A percentile compares a stretch with the other conserved stretches of the same genome.
Conservation (phyloP, 2,888 invertebrate genomes). For the Rhamnusium bicolor region DNA sequence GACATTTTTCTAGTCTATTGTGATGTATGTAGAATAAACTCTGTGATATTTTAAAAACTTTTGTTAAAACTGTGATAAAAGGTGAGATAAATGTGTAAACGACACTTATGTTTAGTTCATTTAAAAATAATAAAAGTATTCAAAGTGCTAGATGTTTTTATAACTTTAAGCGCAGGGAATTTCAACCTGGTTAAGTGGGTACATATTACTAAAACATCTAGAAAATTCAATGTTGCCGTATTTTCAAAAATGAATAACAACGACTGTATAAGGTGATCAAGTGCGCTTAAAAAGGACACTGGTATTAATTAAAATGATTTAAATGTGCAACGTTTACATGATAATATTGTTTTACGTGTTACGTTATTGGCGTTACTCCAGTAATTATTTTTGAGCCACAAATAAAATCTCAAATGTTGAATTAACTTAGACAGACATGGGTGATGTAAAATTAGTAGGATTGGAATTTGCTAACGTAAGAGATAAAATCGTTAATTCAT, state of each 20-base stretch:
- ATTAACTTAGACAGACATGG: slow-evolving; percentile 2
- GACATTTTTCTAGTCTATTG: slow-evolving; percentile 27
- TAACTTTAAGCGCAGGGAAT: not conserved
- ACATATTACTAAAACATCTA: not conserved
- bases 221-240: not conserved
- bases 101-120: not conserved
- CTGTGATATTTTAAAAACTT: slow-evolving; percentile 28
- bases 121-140: slow-evolving; percentile 7
- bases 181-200: not conserved
- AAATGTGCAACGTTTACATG: not conserved
- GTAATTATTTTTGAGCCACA: slow-evolving; percentile 29
- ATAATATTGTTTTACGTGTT: not conserved
- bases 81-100: slow-evolving; percentile 2
- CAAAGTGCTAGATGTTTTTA: not conserved
- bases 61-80: slow-evolving; percentile 28
- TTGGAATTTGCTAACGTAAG: slow-evolving; percentile 26
- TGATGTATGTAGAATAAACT: slow-evolving; percentile 21
- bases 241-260: not conserved
- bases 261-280: slow-evolving; percentile 30
- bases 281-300: not conserved
- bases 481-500: not conserved
- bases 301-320: not conserved
- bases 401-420: not conserved
- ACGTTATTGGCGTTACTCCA: slow-evolving; percentile 14
- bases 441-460: slow-evolving; percentile 9